Evolutionary conservation across 2,888 invertebrate species (phyloP), one percentile per base, ranked within the genome.

Genomic region (Spisula solida): DNA sequence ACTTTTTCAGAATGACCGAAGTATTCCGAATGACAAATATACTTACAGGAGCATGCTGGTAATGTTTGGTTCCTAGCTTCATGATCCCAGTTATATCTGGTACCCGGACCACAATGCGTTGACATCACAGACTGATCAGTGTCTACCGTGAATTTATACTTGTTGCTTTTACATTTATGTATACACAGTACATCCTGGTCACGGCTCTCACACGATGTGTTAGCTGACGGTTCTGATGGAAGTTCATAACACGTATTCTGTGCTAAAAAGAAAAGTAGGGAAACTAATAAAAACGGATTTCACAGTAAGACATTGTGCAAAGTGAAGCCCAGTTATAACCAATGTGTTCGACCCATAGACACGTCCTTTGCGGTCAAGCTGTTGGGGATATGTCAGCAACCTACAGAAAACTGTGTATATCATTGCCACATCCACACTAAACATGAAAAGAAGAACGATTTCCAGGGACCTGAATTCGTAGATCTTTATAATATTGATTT

Each of bases 11-110:
- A 41, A 41, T 41, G 41, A 41, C 41, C 41, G 41, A 41, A 8
- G 41, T 41, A 41, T 41, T 41, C 41, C 41, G 41, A 41, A 41
- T 41, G 41, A 25, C 60, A n/a, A 66, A 25, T 18, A 29, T 16
- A 82, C 90, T 87, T 83, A 96, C 96, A 94, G 66, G 96, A 96
- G 89, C 96, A 96, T 6, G 95, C 92, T 0, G 96, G 96, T 16
- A 96, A 91, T 0, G 94, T 91, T 0, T 90, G 85, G 66, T 95
- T 94, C 29, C 93, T 93, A 1, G 89, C 85, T 25, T 94, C 94
- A 86, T 95, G 95, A 31, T 93, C 93, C 96, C 96, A 96, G 86
- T 92, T 81, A 91, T 93, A 96, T 70, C 92, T 87, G 6, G 95
- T 96, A 48, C 92, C 92, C 1, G 94, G 93, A 1, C 96, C 95